These are phyloP conservation scores for Amphimedon queenslandica DNA, from an alignment of 37 sponge, comb jelly and placozoan species.

Conservation along the genomic window DNA sequence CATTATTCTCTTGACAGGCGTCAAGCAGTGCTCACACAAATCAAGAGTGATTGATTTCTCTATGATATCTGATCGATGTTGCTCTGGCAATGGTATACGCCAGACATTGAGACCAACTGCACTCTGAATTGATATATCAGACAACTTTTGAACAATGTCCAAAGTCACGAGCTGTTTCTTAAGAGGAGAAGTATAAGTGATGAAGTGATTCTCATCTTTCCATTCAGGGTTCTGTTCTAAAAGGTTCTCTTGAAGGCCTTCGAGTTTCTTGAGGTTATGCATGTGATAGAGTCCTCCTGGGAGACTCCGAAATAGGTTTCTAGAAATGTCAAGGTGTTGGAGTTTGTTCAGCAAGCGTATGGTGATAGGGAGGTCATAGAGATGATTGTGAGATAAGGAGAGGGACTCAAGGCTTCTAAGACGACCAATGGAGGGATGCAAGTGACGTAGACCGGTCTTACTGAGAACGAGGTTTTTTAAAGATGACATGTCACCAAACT, in stretches of 20 bases:
- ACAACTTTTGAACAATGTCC: not conserved
- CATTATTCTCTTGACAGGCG: not conserved
- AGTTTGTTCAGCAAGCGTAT: not conserved
- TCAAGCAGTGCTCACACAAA: not conserved
- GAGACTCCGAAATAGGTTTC: constrained; percentile 1
- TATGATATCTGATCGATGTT: not conserved
- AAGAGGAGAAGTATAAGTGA: not conserved
- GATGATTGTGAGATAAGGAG: not conserved
- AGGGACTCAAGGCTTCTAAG: not conserved
- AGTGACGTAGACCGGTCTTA: not conserved
- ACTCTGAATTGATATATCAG: not conserved
- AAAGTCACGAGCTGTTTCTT: not conserved
- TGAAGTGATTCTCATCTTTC: not conserved
- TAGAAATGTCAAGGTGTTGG: not conserved
- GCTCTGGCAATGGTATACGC: not conserved
- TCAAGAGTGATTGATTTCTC: not conserved
- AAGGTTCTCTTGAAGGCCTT: not conserved
- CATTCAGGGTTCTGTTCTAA: not conserved
- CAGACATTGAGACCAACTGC: not conserved
- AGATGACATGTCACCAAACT: not conserved
- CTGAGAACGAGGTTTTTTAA: not conserved
- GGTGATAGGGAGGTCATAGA: constrained; percentile 12
- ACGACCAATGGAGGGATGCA: not conserved
- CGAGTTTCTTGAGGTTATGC: not conserved
- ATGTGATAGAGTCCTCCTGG: not conserved